Conservation (phyloP, 2,797 vertebrate genomes). For the Parambassis ranga region DNA sequence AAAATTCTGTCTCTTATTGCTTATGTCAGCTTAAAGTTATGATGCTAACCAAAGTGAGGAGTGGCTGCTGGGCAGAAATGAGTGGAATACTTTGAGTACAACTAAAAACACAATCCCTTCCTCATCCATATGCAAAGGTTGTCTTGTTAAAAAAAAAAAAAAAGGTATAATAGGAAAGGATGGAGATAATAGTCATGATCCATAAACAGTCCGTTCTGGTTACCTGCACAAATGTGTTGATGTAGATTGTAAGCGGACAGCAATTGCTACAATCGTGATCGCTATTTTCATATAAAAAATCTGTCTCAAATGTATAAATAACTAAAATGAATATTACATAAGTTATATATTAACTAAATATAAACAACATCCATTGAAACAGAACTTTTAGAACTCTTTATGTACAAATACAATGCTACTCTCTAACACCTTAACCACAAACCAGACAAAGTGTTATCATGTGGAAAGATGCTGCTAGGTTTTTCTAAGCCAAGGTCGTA, state of each 20-base stretch:
- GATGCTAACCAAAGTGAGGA: constrained; percentile 36
- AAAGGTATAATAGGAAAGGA: constrained; percentile 9
- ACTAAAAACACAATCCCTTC: constrained; percentile 15
- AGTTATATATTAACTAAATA: constrained; percentile 72
- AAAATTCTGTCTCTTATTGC: constrained; percentile 56
- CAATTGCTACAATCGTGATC: constrained; percentile 74
- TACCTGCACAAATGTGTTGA: constrained; percentile 38
- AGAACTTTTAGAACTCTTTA: constrained; percentile 65
- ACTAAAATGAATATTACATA: constrained; percentile 70
- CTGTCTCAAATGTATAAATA: constrained; percentile 75
- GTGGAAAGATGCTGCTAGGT: constrained; percentile 65
- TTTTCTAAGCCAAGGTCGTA: constrained; percentile 34
- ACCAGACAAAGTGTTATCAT: constrained; percentile 64
- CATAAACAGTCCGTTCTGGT: constrained; percentile 40
- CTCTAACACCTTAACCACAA: constrained; percentile 74
- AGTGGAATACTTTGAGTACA: constrained; percentile 18
- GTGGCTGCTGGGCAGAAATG: constrained; percentile 23
- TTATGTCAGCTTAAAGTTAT: constrained; percentile 62
- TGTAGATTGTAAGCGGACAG: constrained; percentile 52
- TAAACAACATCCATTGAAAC: constrained; percentile 75
- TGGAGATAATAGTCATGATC: constrained; percentile 28
- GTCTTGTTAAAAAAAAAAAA: neutral
- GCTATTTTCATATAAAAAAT: constrained; percentile 66
- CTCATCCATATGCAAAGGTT: constrained; percentile 8
- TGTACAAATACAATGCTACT: constrained; percentile 76